Evolutionary conservation across 1,140 invertebrate species (phyloP).

Genomic region (Leptopilina clavipes): DNA sequence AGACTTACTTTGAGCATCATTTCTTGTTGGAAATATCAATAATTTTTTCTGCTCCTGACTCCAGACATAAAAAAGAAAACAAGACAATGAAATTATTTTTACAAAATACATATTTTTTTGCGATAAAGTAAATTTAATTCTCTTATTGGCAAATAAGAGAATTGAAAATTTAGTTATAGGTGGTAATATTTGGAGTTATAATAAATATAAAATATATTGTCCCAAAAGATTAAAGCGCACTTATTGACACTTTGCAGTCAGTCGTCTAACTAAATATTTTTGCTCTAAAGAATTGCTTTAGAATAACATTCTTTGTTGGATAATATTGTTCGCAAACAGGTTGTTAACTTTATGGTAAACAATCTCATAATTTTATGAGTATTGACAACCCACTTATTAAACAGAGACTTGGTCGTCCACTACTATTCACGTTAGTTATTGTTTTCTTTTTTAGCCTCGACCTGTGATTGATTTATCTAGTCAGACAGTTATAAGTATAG

Average conservation of each 20-base stretch:
- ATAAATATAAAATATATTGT: background rate
- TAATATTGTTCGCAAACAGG: slow-evolving; percentile 1
- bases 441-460: slow-evolving; percentile 1
- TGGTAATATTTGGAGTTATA: too few species aligned
- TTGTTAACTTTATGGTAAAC: slow-evolving; percentile 14
- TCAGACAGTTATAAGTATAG: slow-evolving; percentile 2
- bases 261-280: background rate
- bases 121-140: too few species aligned
- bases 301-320: background rate
- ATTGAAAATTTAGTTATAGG: background rate
- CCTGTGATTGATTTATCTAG: slow-evolving; percentile 24
- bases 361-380: slow-evolving; percentile 24
- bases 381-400: slow-evolving; percentile 21
- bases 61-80: background rate
- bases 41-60: background rate
- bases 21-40: background rate
- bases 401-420: background rate
- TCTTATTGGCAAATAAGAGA: background rate
- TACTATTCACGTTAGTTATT: background rate
- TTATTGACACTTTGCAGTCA: background rate
- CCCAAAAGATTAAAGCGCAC: background rate
- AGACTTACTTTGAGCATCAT: background rate
- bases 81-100: background rate
- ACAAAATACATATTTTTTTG: background rate
- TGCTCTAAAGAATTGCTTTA: background rate